A percentile compares a stretch with the other conserved stretches of the same genome.
These are phyloP conservation scores for Diadumene lineata DNA, from an alignment of 92 coral and sea anemone genomes.

Conservation along the genomic window DNA sequence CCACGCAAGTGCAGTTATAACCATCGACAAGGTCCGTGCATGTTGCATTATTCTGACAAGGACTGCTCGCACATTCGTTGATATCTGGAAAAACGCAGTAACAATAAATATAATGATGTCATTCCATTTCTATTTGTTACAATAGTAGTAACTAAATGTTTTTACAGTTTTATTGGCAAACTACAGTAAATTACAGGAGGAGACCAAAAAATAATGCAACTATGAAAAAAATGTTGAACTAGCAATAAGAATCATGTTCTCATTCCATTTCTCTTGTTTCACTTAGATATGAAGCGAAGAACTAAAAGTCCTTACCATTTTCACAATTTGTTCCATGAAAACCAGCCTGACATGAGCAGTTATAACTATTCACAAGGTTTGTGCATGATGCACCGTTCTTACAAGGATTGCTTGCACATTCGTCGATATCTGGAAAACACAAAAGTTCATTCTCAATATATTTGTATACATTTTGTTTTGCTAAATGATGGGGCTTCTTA, in stretches of 20 bases:
- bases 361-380: neutral
- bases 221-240: neutral
- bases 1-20: too few relatives aligned
- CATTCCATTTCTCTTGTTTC: neutral
- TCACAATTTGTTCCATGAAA: neutral
- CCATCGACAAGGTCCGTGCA: neutral
- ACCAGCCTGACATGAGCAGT: neutral
- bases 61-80: too few relatives aligned
- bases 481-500: neutral
- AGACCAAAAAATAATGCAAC: neutral
- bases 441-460: neutral
- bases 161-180: too few relatives aligned
- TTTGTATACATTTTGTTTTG: too few relatives aligned
- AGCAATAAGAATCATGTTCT: neutral
- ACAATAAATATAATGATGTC: too few relatives aligned
- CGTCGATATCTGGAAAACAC: neutral
- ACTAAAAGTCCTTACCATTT: neutral
- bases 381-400: neutral
- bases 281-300: neutral
- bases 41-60: too few relatives aligned
- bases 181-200: too few relatives aligned
- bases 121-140: too few relatives aligned
- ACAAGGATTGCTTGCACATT: constrained; percentile 1
- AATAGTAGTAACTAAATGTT: neutral
- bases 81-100: too few relatives aligned